Percentiles rank a stretch among this genome's conserved stretches.
Conservation (phyloP, 30 jellyfish, hydroid and myxozoan genomes). For the Cassiopea andromeda region DNA sequence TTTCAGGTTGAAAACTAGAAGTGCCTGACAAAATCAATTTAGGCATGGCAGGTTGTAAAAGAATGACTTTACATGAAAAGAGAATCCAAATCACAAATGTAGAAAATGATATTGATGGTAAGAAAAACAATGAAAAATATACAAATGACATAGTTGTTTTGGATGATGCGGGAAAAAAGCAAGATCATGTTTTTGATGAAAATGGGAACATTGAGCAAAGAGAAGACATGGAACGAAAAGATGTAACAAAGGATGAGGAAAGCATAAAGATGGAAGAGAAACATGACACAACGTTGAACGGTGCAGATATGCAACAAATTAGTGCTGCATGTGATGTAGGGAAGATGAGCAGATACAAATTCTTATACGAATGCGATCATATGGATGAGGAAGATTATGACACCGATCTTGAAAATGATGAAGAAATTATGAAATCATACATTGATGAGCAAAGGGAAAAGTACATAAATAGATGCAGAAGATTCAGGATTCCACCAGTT, state of each 20-base stretch:
- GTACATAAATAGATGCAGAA: constrained; percentile 40
- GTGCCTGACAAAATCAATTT: too few species aligned
- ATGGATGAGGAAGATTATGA: constrained; percentile 57
- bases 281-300: background rate
- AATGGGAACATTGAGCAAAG: background rate
- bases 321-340: background rate
- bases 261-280: background rate
- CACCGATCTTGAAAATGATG: constrained; percentile 63
- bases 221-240: background rate
- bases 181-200: background rate
- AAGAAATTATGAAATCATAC: background rate
- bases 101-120: background rate
- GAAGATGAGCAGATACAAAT: background rate
- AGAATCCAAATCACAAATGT: background rate
- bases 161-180: background rate
- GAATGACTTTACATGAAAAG: background rate
- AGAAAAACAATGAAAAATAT: background rate
- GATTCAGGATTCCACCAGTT: constrained; percentile 60
- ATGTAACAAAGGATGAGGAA: background rate
- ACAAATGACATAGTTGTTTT: background rate
- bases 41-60: background rate
- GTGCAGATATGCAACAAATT: background rate
- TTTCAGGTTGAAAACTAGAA: too few species aligned
- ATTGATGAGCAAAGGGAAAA: constrained; percentile 60
- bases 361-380: background rate